phyloP scores from a whole-genome alignment of 2,113 vertebrate species.

The Anarhynchus alexandrinus region DNA sequence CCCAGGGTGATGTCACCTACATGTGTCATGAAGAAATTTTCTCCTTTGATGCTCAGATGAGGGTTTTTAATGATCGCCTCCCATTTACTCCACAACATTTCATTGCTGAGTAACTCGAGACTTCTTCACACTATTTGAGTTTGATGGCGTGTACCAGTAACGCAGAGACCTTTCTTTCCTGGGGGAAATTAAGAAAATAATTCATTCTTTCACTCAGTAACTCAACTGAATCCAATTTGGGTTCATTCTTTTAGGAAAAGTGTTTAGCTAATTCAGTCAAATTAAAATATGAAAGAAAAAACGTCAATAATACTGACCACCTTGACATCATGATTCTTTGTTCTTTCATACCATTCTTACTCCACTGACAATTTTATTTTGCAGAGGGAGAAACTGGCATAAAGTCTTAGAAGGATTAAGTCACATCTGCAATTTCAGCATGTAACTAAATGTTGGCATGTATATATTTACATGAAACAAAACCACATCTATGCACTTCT shows the following conservation, averaged over 20 bases:
- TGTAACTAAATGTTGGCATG: not conserved
- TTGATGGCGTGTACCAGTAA: not conserved
- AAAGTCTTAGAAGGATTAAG: not conserved
- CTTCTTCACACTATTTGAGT: conserved; percentile 8
- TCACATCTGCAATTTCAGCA: not conserved
- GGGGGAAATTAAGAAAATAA: conserved; percentile 49
- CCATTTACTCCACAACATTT: conserved; percentile 1
- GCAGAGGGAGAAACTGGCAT: not conserved
- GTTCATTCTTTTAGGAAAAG: conserved; percentile 8
- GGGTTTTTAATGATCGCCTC: not conserved
- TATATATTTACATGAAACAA: not conserved
- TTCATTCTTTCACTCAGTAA: conserved; percentile 27
- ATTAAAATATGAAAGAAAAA: conserved; percentile 29
- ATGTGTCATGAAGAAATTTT: not conserved
- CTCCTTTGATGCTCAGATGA: not conserved
- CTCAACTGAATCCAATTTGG: conserved; percentile 14
- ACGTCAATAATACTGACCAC: not conserved
- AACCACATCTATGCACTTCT: not conserved
- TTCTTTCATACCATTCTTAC: not conserved
- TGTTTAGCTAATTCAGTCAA: not conserved
- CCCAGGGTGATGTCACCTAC: not conserved
- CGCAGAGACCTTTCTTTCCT: conserved; percentile 22
- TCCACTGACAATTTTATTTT: not conserved
- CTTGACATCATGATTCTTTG: not conserved
- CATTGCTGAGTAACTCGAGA: not conserved